A percentile compares a stretch with the other conserved stretches of the same genome.
Conservation (phyloP, 2,797 vertebrate species). For the Sus cebifrons region DNA sequence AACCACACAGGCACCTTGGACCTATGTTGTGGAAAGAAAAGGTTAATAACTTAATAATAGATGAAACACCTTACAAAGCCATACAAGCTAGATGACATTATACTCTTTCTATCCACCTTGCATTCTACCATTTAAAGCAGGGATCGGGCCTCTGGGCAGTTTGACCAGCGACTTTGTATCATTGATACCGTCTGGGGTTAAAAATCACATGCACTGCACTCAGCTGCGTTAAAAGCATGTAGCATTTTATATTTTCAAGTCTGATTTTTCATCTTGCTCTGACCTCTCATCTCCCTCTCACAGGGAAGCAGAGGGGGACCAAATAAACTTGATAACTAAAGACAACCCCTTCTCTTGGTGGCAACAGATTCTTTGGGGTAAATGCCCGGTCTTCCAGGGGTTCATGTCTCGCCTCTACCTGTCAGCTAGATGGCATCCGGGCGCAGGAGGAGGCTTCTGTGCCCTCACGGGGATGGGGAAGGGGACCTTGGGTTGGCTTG, state of each 20-base stretch:
- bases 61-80: background rate
- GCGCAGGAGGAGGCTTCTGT: background rate
- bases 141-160: background rate
- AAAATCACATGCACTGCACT: background rate
- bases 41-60: background rate
- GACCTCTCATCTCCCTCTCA: background rate
- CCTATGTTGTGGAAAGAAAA: background rate
- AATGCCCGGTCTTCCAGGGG: background rate
- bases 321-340: background rate
- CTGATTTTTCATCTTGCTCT: background rate
- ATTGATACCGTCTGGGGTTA: background rate
- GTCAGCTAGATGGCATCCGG: background rate
- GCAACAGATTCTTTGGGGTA: background rate
- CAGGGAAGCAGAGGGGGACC: background rate
- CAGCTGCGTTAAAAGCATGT: background rate
- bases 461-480: too few relatives aligned
- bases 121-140: background rate
- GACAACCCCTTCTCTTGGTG: background rate
- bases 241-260: background rate
- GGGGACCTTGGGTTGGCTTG: background rate
- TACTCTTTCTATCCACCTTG: background rate
- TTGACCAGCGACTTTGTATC: background rate
- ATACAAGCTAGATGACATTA: background rate
- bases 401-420: background rate
- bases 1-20: background rate